These are phyloP conservation scores for Cheilosia pagana DNA, from an alignment of 2,888 invertebrate species.

Conservation along the genomic window DNA sequence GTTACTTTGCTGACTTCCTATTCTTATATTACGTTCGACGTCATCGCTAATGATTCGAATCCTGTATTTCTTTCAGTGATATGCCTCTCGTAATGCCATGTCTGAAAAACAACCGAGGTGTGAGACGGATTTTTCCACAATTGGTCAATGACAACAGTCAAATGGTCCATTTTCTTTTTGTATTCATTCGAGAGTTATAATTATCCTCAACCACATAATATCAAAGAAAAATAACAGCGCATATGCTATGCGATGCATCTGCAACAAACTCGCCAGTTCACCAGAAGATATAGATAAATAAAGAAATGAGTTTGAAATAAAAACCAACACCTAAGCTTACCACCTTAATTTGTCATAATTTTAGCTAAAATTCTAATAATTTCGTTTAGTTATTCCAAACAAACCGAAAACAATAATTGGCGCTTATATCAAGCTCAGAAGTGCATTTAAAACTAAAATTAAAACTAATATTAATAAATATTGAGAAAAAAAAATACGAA, in stretches of 20 bases:
- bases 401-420: conserved; percentile 82
- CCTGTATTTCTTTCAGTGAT: no score
- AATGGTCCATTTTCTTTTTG: no score
- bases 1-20: no score
- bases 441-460: conserved; percentile 68
- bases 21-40: no score
- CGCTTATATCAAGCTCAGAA: conserved; percentile 79
- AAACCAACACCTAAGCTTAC: conserved; percentile 1
- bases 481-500: conserved; percentile 5
- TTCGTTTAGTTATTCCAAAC: conserved; percentile 29
- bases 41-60: no score
- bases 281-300: not conserved
- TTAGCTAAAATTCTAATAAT: not conserved
- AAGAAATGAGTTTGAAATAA: conserved; percentile 24
- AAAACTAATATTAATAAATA: conserved; percentile 39
- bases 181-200: no score
- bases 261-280: conserved; percentile 10
- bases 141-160: no score
- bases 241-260: conserved; percentile 5
- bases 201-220: no score
- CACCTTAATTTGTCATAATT: not conserved
- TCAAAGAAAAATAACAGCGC: no score
- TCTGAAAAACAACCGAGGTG: no score
- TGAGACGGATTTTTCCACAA: no score
- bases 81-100: no score